These are phyloP conservation scores for Microtus richardsoni DNA, from an alignment of 2,113 vertebrate species.

Conservation along the genomic window DNA sequence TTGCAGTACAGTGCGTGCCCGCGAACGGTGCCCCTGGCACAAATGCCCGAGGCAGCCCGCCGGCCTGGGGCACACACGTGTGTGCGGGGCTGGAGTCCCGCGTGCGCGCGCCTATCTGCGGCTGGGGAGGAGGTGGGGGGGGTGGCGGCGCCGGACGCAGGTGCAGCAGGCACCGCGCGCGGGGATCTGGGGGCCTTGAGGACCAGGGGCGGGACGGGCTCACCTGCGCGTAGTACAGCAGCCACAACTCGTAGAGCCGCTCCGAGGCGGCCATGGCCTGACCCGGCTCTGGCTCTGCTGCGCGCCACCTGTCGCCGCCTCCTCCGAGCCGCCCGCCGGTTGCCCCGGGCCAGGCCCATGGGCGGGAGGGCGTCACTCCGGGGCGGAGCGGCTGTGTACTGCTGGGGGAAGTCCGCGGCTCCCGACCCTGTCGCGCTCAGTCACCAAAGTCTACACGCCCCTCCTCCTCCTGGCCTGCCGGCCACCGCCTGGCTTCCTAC, in stretches of 20 bases:
- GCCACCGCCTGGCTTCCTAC: slow-evolving; percentile 72
- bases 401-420: slow-evolving; percentile 54
- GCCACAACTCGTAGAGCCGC: slow-evolving; percentile 94
- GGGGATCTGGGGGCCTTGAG: not conserved
- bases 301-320: slow-evolving; percentile 73
- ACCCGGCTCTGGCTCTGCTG: slow-evolving; percentile 49
- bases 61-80: slow-evolving; percentile 55
- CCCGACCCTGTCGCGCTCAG: slow-evolving; percentile 17
- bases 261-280: slow-evolving; percentile 93
- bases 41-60: not conserved
- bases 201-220: slow-evolving; percentile 86
- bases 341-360: slow-evolving; percentile 76
- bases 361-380: slow-evolving; percentile 76
- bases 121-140: not conserved
- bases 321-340: slow-evolving; percentile 79
- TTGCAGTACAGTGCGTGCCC: not conserved
- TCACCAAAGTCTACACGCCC: slow-evolving; percentile 34
- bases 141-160: not conserved
- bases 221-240: slow-evolving; percentile 95
- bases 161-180: not conserved
- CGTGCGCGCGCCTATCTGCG: not conserved
- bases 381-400: slow-evolving; percentile 72
- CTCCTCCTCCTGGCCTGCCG: slow-evolving; percentile 37
- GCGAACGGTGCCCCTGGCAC: not conserved
- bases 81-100: not conserved